Evolutionary conservation across 2,888 invertebrate species (phyloP), one percentile per base, ranked within the genome.

Genomic region (Leucoma salicis): DNA sequence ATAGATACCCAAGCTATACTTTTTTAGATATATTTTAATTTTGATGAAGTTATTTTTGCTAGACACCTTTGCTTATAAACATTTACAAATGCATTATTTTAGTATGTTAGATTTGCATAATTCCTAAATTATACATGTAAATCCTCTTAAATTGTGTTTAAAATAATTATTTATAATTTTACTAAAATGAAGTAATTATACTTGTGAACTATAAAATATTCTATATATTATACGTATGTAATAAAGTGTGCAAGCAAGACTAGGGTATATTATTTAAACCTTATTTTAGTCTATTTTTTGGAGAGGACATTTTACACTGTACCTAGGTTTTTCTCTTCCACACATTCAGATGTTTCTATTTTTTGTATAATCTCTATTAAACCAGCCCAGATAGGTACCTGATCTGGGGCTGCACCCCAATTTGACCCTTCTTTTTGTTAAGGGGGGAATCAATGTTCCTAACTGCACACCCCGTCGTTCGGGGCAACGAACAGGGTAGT

Each of bases 171-270:
- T 15, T 42, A 29, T 52, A 39, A 51, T 48, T 50, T 48, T 48
- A 28, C 39, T 47, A 49, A 51, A 49, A 46, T 55, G 33, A 47
- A 38, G n/a, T 6, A 27, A 27, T 43, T 60, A 24, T 53, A 27
- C 21, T 49, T 46, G 39, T 60, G 53, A 64, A 66, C 57, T 64
- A 64, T 61, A 51, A 57, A 51, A n/a, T n/a, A n/a, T n/a, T n/a
- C n/a, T n/a, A n/a, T 64, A 47, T 71, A 66, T 13, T 62, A 46
- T 70, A 42, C 69, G 57, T 68, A 71, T 45, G 51, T 73, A 68
- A 73, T 82, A 84, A 82, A 84, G 69, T 78, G 73, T 82, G 73
- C 68, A 75, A 76, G 80, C 80, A 82, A 75, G 57, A 18, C 15
- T 13, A 10, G 27, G 46, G 43, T 63, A 53, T 70, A 49, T 60